Base-by-base conservation (phyloP, 1,140 invertebrate genomes). In the Platorchestia sp. region DNA sequence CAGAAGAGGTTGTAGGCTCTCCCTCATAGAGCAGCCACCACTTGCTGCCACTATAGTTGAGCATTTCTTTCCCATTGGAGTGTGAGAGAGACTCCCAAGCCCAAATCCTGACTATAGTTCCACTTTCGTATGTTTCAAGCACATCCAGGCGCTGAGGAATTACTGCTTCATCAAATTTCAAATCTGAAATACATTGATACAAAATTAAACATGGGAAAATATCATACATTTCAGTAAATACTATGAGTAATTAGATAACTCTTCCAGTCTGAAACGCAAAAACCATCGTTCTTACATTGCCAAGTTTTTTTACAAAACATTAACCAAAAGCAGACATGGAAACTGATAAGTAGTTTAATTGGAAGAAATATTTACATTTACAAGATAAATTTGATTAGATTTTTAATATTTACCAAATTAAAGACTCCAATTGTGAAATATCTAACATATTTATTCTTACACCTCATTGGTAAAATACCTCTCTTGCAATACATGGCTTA, bases 21-120 rank as follows among this genome's bases (percentile, higher is more conserved):
- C 91, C 91, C 10, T 93, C 91, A 47, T 93, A 93, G 43, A 93
- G 45, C 91, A 93, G 45, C 44, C 43, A 47, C 91, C 91, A 93
- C 43, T 45, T 42, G 91, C 91, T n/a, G 45, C 43, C 47, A 40
- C 91, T 47, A 42, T 0, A 6, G 45, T 44, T 45, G 44, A 44
- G 19, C 91, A 45, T 6, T 14, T 44, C 43, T 42, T 89, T 10
- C 0, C 27, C 3, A 36, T 14, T 42, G 10, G 87, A 42, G 10
- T 3, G 59, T 19, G 19, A 7, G 47, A 7, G 6, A 44, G 87
- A 41, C 44, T 93, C 44, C 91, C 43, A 47, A 19, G 91, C 91
- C 91, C 91, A 93, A 45, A 93, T 93, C 91, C 91, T 93, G 22
- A 93, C 91, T 10, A 93, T 44, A 14, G 91, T 47, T n/a, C 91